Base-by-base conservation (phyloP, 2,797 vertebrate species). In the Tauraco hartlaubi region DNA sequence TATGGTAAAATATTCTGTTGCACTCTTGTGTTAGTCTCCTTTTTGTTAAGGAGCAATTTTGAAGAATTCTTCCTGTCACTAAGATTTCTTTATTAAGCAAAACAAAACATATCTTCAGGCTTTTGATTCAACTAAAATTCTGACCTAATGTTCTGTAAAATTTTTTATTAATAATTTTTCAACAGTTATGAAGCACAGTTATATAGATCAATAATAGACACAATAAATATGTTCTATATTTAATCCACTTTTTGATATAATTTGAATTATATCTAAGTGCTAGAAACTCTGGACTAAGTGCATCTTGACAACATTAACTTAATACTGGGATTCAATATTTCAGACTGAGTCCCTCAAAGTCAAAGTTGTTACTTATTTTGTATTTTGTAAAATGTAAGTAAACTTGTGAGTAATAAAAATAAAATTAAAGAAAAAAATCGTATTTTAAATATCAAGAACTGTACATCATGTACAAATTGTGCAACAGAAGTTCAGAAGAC, bases 221-320 rank as follows among this genome's bases (percentile, higher is more conserved):
- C 13, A 78, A 31, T 68, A 95, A 94, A 92, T 96, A 76, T 3
- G 28, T 43, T 72, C 37, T 29, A 11, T 89, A 66, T 91, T 96
- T 88, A 83, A 88, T 88, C 35, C 19, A 43, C 2, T 90, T 85
- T 76, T 89, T 72, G 6, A 29, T 95, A 84, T 91, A 79, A 88
- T 55, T 77, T 67, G 37, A 96, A 84, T 94, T 92, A 73, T 56
- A 95, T 80, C 20, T 81, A 78, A 95, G 39, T 85, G 28, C 78
- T 78, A 41, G 68, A 46, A 94, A 33, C 52, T 94, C 52, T 68
- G n/a, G 23, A 62, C 61, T 74, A 77, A 85, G 48, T 75, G 15
- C 8, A 64, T 12, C 80, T 85, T 96, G 56, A 56, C 31, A 64
- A 85, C 12, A 73, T 69, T 29, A n/a, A 1, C 25, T 48, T 73